Conservation (phyloP, 2,113 vertebrate genomes). For the Halcyon senegalensis region DNA sequence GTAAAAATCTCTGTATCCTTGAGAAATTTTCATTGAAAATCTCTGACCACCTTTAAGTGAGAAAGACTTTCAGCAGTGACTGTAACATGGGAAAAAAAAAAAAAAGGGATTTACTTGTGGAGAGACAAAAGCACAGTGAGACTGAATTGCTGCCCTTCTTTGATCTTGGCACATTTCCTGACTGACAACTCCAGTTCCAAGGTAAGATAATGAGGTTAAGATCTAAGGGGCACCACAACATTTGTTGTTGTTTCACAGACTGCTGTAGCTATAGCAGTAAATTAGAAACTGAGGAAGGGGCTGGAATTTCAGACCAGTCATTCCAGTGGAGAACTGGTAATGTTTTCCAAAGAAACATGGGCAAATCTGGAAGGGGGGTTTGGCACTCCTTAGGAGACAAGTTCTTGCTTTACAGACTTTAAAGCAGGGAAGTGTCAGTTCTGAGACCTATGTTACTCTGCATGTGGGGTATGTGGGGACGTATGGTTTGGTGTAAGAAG, state of each 20-base stretch:
- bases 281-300: not conserved
- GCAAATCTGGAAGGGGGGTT: not conserved
- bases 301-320: not conserved
- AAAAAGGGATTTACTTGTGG: not conserved
- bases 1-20: not conserved
- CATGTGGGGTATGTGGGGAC: not conserved
- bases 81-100: not conserved
- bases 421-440: not conserved
- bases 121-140: not conserved
- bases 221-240: constrained; percentile 3
- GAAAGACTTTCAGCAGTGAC: not conserved
- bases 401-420: not conserved
- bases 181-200: constrained; percentile 36
- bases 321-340: not conserved
- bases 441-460: rapidly evolving
- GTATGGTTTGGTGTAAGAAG: not conserved
- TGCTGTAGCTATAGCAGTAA: not conserved
- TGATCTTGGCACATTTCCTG: constrained; percentile 24
- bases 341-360: not conserved
- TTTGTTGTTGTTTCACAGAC: not conserved
- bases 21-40: not conserved
- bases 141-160: not conserved
- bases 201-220: constrained; percentile 34
- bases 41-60: not conserved
- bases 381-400: not conserved